Percentiles rank a stretch among this genome's conserved stretches.
Conservation (phyloP, 2,113 vertebrate species). For the Condylura cristata region DNA sequence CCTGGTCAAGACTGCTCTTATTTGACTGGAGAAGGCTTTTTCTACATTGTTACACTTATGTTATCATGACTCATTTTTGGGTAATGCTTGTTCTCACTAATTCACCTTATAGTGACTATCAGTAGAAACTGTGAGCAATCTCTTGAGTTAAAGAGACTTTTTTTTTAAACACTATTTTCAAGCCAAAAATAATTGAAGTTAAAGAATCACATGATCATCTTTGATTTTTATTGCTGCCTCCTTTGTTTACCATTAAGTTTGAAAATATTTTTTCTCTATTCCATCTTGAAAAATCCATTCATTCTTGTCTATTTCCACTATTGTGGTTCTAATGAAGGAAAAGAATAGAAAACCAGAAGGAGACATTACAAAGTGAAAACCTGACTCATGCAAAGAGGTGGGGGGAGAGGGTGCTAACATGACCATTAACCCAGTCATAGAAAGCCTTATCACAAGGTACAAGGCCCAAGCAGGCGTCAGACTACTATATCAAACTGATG, state of each 20-base stretch:
- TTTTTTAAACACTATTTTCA: not conserved
- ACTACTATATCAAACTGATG: too few species aligned
- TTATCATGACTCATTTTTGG: not conserved
- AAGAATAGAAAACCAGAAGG: too few species aligned
- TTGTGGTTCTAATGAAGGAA: too few species aligned
- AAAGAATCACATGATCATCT: not conserved
- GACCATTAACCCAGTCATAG: too few species aligned
- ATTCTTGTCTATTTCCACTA: not conserved
- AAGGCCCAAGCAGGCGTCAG: too few species aligned
- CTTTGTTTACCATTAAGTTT: not conserved
- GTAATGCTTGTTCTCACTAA: not conserved
- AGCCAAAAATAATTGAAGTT: not conserved
- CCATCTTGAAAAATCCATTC: not conserved
- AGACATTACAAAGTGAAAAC: too few species aligned
- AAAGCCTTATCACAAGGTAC: too few species aligned
- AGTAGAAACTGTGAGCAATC: not conserved
- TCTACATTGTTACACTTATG: not conserved
- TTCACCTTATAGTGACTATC: not conserved
- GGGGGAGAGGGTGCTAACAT: too few species aligned
- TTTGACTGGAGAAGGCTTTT: not conserved
- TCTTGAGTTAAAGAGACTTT: not conserved
- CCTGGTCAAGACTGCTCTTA: not conserved
- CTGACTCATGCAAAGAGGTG: too few species aligned
- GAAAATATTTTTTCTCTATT: not conserved
- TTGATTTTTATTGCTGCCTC: not conserved